Evolutionary conservation across 2,113 vertebrate species (phyloP).

Genomic region (Pteruthius melanotis): DNA sequence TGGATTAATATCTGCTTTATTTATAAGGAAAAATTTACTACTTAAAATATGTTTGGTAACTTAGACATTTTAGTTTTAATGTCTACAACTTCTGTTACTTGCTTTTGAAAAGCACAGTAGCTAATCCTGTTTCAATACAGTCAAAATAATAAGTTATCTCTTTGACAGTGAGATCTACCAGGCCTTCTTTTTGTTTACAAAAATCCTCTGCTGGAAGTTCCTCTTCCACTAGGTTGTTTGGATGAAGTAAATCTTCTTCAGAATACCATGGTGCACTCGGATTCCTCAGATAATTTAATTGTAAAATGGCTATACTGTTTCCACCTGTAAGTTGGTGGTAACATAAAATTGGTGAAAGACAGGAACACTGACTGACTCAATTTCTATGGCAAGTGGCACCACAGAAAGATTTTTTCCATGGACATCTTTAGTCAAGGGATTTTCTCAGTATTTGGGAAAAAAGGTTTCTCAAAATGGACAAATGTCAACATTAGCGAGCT

Average conservation of each 20-base stretch:
- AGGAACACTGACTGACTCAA: neutral
- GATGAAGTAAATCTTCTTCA: neutral
- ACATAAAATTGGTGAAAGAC: neutral
- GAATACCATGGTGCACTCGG: neutral
- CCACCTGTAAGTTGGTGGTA: neutral
- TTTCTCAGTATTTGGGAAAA: neutral
- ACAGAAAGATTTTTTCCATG: neutral
- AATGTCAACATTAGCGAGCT: neutral
- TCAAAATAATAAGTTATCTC: neutral
- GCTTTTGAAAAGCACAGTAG: neutral
- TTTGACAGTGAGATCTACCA: neutral
- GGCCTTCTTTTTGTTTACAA: neutral
- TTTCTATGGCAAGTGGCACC: neutral
- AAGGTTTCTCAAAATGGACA: neutral
- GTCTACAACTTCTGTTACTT: neutral
- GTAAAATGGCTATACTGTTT: neutral
- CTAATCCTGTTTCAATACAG: neutral
- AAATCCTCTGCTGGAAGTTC: neutral
- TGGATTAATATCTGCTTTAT: neutral
- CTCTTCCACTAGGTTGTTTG: neutral
- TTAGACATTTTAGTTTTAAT: neutral
- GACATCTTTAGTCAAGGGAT: neutral
- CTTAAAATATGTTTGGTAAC: neutral
- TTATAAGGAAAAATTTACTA: neutral
- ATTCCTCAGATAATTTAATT: neutral